Evolutionary conservation across 1,140 invertebrate genomes (phyloP), one percentile per base, ranked within the genome.

Genomic region (Drosophila neocordata): DNA sequence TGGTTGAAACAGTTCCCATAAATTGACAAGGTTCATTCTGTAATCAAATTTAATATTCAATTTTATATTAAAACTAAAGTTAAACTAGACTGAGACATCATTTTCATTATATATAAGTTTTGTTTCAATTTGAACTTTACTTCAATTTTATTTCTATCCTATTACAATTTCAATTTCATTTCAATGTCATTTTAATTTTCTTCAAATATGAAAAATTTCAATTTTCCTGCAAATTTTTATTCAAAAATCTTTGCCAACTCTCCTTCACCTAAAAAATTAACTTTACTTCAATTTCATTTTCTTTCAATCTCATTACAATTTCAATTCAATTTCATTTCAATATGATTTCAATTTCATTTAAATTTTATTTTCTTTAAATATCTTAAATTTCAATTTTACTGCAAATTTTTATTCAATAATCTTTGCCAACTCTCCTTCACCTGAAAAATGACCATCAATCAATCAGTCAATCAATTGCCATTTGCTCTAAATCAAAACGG

Each of bases 1-100:
- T 56, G 2, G 41, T 48, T 69, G 38, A 48, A 12, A 18, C 8
- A 48, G 15, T 20, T 48, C 15, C 41, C 41, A 48, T 48, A 9
- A 18, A 9, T 3, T 59, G 58, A 53, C 67, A 84, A 79, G 79
- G 79, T 76, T 76, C 56, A 12, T 59, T 51, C 22, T 51, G 18
- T 51, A 22, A 51, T 22, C 18, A 51, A 35, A 35, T 2, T 35
- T 12, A 2, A 24, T 24, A 24, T 1, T 4, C 4, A 24, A 24
- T 24, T 24, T 35, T 38, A n/a, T n/a, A 38, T 12, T n/a, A 12
- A 38, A 44, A 8, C 7, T 18, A 18, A 44, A 18, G 3, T 13
- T 2, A 44, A 44, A 44, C 4, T 24, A 24, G 15, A 44, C 41
- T 44, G 18, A 44, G 8, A 8, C 9, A 34, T 7, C 3, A 34